Base-by-base conservation (phyloP, 92 coral and sea anemone species). In the Actinostola sp. region DNA sequence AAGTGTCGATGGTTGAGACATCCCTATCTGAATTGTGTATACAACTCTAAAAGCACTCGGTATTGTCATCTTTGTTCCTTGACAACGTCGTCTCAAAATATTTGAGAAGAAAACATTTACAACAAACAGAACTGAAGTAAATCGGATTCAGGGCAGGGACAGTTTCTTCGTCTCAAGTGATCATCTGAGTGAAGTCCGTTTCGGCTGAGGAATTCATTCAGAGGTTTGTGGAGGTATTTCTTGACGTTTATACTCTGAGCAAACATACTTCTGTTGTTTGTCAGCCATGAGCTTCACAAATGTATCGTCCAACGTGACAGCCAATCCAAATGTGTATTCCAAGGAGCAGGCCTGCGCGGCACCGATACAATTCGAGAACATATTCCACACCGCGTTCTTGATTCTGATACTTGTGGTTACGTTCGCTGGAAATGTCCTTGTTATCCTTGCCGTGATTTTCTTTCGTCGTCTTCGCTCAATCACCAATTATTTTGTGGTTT, bases 401-500 rank as follows among this genome's bases (percentile, higher is more conserved):
- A 79, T 77, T 27, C 58, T 88, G 14, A 84, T 93, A 24, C 80
- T 93, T 61, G 42, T 89, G 21, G 54, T 90, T 9, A 90, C 98
- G 21, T 81, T 93, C 57, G 48, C 87, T 42, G 98, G 98, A 12
- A 93, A 93, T 58, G 41, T 81, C 50, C 27, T 93, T 56, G 98
- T 93, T 0, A 67, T 91, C 20, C 71, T 91, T 1, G 86, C 87
- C 15, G 97, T 93, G 16, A 41, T 84, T n/a, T 70, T 89, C 17
- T 76, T 81, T 65, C 93, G 78, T 14, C 83, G 96, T 17, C 92
- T 93, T 30, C 93, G 98, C 16, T 81, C 93, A 0, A 84, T 90
- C 68, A 90, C 98, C 39, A 93, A 93, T 67, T 93, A 87, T 52
- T 93, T 90, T 73, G 83, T 93, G 46, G 88, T 87, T 33, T 93